Evolutionary conservation across 2,113 vertebrate genomes (phyloP), one percentile per base, ranked within the genome.

Genomic region (Istiophorus platypterus): DNA sequence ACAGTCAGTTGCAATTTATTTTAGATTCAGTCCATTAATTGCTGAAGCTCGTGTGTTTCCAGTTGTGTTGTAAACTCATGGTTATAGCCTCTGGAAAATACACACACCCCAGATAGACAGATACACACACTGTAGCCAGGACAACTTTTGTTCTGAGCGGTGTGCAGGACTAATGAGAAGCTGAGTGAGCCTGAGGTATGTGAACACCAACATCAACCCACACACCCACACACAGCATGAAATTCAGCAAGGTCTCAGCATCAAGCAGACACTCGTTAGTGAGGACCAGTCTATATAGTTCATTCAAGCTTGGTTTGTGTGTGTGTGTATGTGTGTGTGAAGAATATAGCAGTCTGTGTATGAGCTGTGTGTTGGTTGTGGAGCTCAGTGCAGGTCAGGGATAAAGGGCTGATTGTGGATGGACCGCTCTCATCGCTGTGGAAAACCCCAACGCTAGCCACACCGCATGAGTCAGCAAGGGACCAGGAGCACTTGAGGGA

Each of bases 401-500:
- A 92, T 88, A 93, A 94, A 92, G 89, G 71, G 24, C 31, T 64
- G 65, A 89, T 91, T 93, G 91, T 94, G 76, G 59, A 62, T 61
- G 4, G 6, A 80, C 79, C 58, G 86, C 87, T 90, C 81, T 73
- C 29, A 24, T 89, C 88, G 69, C 85, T 73, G 76, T 89, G 93
- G 90, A 94, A 94, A 93, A 87, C 82, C 92, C 90, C 88, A 12
- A 71, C 80, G 54, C 64, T 34, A 61, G 70, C 82, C 87, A 89
- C 82, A 85, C 87, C 78, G 57, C 57, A 58, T 92, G 91, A 92
- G 89, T 93, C 90, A 92, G 87, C 74, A 76, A 73, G 59, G 68
- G 71, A 78, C 51, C 69, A 78, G 77, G 34, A 79, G 63, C 49
- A 14, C 31, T 59, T 42, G 62, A 24, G 57, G 57, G 17, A 71